These are phyloP conservation scores for Sciaenops ocellatus DNA, from an alignment of 2,797 vertebrate species.

Conservation along the genomic window DNA sequence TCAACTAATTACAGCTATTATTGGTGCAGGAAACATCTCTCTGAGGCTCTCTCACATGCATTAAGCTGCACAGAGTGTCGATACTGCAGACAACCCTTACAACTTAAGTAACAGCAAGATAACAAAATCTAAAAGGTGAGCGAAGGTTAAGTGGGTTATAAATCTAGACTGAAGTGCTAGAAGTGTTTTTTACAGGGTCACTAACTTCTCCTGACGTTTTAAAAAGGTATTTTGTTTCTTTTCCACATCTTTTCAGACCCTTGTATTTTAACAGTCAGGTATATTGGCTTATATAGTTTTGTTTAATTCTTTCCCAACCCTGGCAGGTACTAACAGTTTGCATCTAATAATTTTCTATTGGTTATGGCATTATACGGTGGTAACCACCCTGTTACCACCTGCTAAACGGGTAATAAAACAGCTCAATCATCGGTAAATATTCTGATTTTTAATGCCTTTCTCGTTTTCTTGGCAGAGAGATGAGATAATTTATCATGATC, in stretches of 20 bases:
- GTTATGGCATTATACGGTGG: conserved; percentile 35
- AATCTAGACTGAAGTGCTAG: neutral
- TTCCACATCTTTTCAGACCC: neutral
- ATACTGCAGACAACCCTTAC: conserved; percentile 53
- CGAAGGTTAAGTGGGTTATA: conserved; percentile 16
- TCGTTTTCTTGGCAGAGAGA: too few relatives aligned
- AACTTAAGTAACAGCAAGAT: conserved; percentile 30
- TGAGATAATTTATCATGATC: too few relatives aligned
- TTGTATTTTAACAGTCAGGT: neutral
- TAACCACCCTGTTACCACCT: neutral
- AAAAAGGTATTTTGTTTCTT: neutral
- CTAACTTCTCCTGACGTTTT: neutral
- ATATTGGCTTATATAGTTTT: neutral
- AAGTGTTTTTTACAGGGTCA: neutral
- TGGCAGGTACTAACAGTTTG: conserved; percentile 25
- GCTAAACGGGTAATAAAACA: neutral
- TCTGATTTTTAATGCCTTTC: neutral
- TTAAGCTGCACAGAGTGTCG: conserved; percentile 51
- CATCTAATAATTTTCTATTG: conserved; percentile 30
- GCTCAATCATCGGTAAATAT: neutral
- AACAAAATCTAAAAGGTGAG: conserved; percentile 17
- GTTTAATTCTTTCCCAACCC: neutral
- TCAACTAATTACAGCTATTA: conserved; percentile 54
- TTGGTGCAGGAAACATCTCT: conserved; percentile 59
- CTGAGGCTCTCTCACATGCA: conserved; percentile 42